A percentile compares a stretch with the other conserved stretches of the same genome.
Conservation (phyloP, 2,113 vertebrate genomes). For the Microtus pennsylvanicus region DNA sequence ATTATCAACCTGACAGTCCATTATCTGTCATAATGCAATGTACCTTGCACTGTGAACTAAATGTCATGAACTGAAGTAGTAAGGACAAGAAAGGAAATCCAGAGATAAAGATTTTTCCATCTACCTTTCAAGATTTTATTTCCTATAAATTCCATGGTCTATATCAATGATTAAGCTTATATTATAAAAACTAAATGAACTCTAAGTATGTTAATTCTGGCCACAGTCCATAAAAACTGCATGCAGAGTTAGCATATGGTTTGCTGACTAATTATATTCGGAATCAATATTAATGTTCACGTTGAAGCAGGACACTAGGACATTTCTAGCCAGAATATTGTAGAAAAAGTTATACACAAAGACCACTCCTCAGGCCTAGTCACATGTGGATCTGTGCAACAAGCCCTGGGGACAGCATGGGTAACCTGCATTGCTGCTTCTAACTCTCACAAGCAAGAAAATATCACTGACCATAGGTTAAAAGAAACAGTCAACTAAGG, state of each 20-base stretch:
- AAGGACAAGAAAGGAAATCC: conserved; percentile 1
- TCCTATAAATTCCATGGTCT: background rate
- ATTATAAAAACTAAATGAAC: conserved; percentile 25
- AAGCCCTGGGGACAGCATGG: background rate
- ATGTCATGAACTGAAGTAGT: conserved; percentile 36
- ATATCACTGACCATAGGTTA: background rate
- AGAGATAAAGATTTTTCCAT: background rate
- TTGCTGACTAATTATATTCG: conserved; percentile 26
- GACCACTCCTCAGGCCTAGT: background rate
- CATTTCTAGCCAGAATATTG: conserved; percentile 11
- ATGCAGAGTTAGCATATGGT: background rate
- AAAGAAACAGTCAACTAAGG: background rate
- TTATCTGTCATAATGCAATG: conserved; percentile 47
- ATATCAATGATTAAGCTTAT: conserved; percentile 20
- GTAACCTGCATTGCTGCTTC: background rate
- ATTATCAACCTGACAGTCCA: conserved; percentile 40
- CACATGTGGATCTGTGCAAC: background rate
- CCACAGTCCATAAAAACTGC: background rate
- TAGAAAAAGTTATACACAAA: conserved; percentile 15
- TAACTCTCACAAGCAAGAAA: conserved; percentile 11
- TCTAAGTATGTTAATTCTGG: background rate
- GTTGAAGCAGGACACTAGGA: background rate
- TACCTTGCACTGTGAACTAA: background rate
- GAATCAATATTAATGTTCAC: conserved; percentile 29
- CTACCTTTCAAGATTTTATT: background rate